phyloP scores from a whole-genome alignment of 2,888 invertebrate species.

The Rhingia campestris region DNA sequence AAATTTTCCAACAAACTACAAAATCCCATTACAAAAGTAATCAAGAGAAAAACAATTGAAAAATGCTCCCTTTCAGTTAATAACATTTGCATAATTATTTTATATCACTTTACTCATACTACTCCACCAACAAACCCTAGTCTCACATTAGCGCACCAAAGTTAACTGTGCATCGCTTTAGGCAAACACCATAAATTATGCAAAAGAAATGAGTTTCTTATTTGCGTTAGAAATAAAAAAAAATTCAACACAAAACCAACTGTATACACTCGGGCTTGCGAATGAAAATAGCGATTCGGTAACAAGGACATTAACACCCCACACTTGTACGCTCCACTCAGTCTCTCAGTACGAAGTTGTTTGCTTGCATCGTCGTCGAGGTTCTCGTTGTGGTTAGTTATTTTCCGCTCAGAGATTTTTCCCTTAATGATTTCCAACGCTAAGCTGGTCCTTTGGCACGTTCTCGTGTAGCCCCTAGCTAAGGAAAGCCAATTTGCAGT shows the following conservation, averaged over 20 bases:
- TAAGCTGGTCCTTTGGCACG: slow-evolving; percentile 73
- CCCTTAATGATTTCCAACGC: slow-evolving; percentile 69
- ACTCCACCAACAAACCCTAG: neutral
- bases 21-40: slow-evolving; percentile 57
- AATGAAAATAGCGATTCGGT: slow-evolving; percentile 29
- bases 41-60: slow-evolving; percentile 71
- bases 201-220: slow-evolving; percentile 73
- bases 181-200: slow-evolving; percentile 72
- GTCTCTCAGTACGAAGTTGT: slow-evolving; percentile 34
- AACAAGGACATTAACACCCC: slow-evolving; percentile 68
- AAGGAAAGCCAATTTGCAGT: slow-evolving; percentile 69
- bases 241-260: slow-evolving; percentile 54
- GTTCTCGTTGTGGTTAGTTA: slow-evolving; percentile 36
- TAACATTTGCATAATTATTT: slow-evolving; percentile 74
- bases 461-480: slow-evolving; percentile 54
- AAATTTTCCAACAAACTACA: neutral
- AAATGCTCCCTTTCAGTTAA: slow-evolving; percentile 55
- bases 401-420: slow-evolving; percentile 67
- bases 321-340: slow-evolving; percentile 30
- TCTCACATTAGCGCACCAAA: neutral
- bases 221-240: slow-evolving; percentile 62
- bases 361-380: slow-evolving; percentile 35
- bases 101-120: slow-evolving; percentile 47
- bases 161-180: slow-evolving; percentile 53
- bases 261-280: neutral